Evolutionary conservation across 2,888 invertebrate genomes (phyloP), one percentile per base, ranked within the genome.

Genomic region (Nasonia oneida): DNA sequence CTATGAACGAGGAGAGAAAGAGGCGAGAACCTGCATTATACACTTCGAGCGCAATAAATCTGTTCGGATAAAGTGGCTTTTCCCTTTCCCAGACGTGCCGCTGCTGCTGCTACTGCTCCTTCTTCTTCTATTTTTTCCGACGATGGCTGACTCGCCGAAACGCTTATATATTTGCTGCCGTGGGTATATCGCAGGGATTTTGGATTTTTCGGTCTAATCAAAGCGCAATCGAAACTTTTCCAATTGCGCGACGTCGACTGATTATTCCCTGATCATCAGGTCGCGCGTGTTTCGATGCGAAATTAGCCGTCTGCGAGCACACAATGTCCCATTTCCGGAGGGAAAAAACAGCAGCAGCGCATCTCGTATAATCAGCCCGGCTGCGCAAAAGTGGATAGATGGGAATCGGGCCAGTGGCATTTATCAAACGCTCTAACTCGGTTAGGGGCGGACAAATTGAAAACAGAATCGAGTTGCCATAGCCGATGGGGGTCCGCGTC

Each of bases 31-130:
- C 42, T 70, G 80, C 70, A 80, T 75, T 80, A 80, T 80, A 70
- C 74, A 42, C 84, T 80, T 75, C n/a, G 67, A 76, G 80, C 42
- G 84, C 76, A 39, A 84, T 84, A 84, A 84, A 84, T 84, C 57
- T 80, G 73, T 61, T 61, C 29, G 47, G 29, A 75, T 74, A 80
- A 79, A 80, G 75, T 80, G 53, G 57, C 84, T 50, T 70, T 71
- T 80, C 53, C 23, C 57, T 79, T 61, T 61, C 57, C 29, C 64
- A 37, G n/a, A 4, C 15, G 57, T 61, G 39, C 50, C 23, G 33
- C 70, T 18, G 39, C 50, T 39, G 33, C 70, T 18, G n/a, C 71
- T 15, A 1, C 37, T 18, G 73, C n/a, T 67, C 5, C 33, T 8
- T 29, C 1, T 10, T 4, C 29, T 67, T 57, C 4, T 18, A 8